Conservation (phyloP, 2,797 vertebrate genomes). For the Crossoptilon crossoptilon region DNA sequence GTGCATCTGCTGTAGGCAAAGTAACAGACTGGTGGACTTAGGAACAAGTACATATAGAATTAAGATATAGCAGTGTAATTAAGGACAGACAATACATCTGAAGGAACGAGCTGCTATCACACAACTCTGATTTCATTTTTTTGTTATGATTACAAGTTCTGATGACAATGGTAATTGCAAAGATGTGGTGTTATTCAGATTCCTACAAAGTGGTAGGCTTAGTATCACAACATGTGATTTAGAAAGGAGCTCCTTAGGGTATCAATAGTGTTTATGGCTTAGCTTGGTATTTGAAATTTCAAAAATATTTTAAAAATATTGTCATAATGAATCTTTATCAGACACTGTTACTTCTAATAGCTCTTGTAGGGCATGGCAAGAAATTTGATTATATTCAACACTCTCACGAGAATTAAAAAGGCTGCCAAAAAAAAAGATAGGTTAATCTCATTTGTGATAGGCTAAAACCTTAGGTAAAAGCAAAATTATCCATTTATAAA, state of each 20-base stretch:
- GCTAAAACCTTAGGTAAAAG: not conserved
- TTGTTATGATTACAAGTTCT: not conserved
- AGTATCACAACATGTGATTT: not conserved
- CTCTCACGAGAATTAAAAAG: not conserved
- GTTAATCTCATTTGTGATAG: not conserved
- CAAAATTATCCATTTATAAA: not conserved
- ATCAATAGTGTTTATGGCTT: not conserved
- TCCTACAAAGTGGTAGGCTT: not conserved
- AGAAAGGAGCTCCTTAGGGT: not conserved
- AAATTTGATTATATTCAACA: not conserved
- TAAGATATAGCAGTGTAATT: not conserved
- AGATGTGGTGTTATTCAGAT: not conserved
- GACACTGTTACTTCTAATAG: not conserved
- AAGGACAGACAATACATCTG: not conserved
- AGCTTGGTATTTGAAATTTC: not conserved
- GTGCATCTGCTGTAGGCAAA: not conserved
- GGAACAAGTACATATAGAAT: not conserved
- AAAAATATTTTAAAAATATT: not conserved
- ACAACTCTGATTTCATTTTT: not conserved
- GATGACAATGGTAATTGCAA: not conserved
- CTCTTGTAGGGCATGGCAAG: not conserved
- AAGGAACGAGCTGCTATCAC: not conserved
- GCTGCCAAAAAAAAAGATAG: not conserved
- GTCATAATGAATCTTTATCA: not conserved
- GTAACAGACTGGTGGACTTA: not conserved